Evolutionary conservation across 2,888 invertebrate genomes (phyloP).

Genomic region (Nycteola revayana): DNA sequence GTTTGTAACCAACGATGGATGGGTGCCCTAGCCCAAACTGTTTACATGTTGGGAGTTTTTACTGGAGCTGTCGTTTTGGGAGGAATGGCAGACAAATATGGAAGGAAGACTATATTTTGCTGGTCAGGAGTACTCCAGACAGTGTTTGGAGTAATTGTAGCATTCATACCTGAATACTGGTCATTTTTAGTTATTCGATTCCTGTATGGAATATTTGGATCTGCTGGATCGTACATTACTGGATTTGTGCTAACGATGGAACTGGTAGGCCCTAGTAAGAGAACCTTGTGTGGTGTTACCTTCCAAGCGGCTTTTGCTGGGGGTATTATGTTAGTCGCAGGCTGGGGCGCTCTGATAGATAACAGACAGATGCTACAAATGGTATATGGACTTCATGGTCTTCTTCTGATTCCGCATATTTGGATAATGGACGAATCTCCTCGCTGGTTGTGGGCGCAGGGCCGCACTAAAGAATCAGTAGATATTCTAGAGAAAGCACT

Average conservation of each 20-base stretch:
- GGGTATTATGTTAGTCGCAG: constrained; percentile 91
- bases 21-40: constrained; percentile 89
- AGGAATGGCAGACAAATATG: constrained; percentile 91
- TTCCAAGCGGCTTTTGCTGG: constrained; percentile 90
- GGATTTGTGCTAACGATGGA: constrained; percentile 91
- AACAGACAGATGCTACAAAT: constrained; percentile 89
- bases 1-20: constrained; percentile 91
- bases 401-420: constrained; percentile 89
- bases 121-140: constrained; percentile 89
- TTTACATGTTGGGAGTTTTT: constrained; percentile 93
- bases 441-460: constrained; percentile 94
- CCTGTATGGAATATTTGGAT: constrained; percentile 90
- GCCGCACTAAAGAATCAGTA: constrained; percentile 87
- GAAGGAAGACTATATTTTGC: constrained; percentile 91
- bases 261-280: constrained; percentile 89
- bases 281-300: constrained; percentile 90
- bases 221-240: constrained; percentile 88
- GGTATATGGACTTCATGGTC: constrained; percentile 88
- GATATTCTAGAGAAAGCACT: constrained; percentile 88
- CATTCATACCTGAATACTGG: constrained; percentile 89
- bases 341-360: constrained; percentile 90
- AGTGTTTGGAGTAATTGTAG: constrained; percentile 86
- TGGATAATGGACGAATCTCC: constrained; percentile 96
- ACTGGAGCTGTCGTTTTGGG: constrained; percentile 91
- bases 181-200: constrained; percentile 86